Base-by-base conservation (phyloP, 2,888 invertebrate genomes). In the Parascotia fuliginaria region DNA sequence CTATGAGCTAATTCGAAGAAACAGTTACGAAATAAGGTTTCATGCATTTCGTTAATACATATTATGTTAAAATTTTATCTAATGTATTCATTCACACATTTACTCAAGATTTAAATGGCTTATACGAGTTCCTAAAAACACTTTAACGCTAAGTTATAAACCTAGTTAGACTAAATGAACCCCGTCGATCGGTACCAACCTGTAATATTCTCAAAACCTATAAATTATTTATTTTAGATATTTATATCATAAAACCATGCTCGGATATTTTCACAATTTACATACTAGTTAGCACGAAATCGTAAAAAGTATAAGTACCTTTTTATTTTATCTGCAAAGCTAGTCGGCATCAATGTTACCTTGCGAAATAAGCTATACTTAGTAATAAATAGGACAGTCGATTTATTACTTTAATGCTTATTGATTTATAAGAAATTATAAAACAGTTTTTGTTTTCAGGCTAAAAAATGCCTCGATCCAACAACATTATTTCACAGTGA, bases 401-500 rank as follows among this genome's bases (percentile, higher is more conserved):
- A n/a, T n/a, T n/a, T n/a, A n/a, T n/a, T n/a, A n/a, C n/a, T n/a
- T n/a, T n/a, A n/a, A n/a, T n/a, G n/a, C n/a, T n/a, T n/a, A n/a
- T n/a, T n/a, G n/a, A n/a, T n/a, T n/a, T n/a, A n/a, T n/a, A n/a
- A n/a, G n/a, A n/a, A n/a, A n/a, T n/a, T n/a, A n/a, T 24, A 24
- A 6, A 24, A 29, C 11, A 29, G 1, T 14, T 9, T 14, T 15
- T 33, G 4, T 9, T 16, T 33, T 9, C 3, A 33, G 96, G 97
- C 97, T 0, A 96, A 96, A 75, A 95, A 95, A 72, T 98, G 96
- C 84, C 92, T 98, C 65, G 98, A 98, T 77, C 97, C 98, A 0
- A 95, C 96, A 2, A 97, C 98, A 0, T 94, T 98, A 52, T 98
- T 99, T 79, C 98, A 98, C 81, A 97, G 97, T 65, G 98, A 98